Evolutionary conservation across 2,797 vertebrate genomes (phyloP).

Genomic region (Sternotherus odoratus): DNA sequence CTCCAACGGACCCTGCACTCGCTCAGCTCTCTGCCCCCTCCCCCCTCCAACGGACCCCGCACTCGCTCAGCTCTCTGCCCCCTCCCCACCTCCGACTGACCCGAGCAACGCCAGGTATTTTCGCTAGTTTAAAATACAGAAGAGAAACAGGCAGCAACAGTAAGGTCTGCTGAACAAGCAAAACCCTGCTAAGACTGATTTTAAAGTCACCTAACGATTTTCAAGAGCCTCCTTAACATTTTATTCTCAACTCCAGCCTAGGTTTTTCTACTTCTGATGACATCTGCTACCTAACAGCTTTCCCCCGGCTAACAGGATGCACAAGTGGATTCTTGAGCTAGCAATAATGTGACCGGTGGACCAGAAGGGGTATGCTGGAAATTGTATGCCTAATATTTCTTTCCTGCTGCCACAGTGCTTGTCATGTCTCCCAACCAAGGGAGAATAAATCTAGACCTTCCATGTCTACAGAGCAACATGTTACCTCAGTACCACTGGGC

Average conservation of each 20-base stretch:
- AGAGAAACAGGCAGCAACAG: no score
- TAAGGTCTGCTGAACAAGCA: not conserved
- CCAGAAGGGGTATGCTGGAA: not conserved
- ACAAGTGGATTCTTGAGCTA: not conserved
- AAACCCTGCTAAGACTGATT: no score
- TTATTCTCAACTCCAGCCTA: not conserved
- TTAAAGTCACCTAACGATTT: no score
- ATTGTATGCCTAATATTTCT: not conserved
- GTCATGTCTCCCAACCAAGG: not conserved
- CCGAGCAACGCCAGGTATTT: no score
- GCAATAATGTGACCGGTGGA: not conserved
- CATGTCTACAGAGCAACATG: not conserved
- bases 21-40: no score
- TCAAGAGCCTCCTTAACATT: no score
- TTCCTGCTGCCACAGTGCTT: not conserved
- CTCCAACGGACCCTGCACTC: no score
- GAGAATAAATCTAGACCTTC: not conserved
- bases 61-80: no score
- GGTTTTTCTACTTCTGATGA: not conserved
- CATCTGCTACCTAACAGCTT: not conserved
- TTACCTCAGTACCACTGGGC: not conserved
- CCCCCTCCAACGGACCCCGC: no score
- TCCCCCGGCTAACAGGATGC: not conserved
- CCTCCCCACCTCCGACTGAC: no score
- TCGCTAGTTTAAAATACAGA: no score